Conservation (phyloP, 1,140 invertebrate species). For the Danaus plexippus region DNA sequence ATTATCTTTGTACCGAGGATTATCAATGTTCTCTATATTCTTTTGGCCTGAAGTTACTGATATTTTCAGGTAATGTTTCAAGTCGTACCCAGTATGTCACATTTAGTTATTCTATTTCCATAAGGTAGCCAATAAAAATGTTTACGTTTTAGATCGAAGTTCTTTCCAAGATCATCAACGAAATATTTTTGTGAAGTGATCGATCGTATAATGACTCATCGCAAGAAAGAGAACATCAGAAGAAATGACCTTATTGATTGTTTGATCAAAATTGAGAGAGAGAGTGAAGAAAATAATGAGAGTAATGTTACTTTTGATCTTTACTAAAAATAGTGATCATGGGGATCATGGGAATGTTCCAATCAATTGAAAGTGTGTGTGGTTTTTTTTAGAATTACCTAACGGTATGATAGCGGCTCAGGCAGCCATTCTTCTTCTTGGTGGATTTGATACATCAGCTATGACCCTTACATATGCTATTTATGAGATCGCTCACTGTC, state of each 20-base stretch:
- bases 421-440: constrained; percentile 31
- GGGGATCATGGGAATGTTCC: background rate
- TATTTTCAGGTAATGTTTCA: constrained; percentile 24
- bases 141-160: constrained; percentile 24
- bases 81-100: background rate
- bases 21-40: constrained; percentile 36
- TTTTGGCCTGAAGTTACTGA: constrained; percentile 38
- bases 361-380: too few relatives aligned
- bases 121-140: background rate
- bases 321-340: constrained; percentile 5
- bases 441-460: constrained; percentile 35
- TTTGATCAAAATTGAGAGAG: constrained; percentile 32
- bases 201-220: constrained; percentile 5
- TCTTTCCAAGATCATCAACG: constrained; percentile 27
- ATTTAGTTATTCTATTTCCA: background rate
- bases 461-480: constrained; percentile 19
- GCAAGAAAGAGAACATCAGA: background rate
- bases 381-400: too few relatives aligned
- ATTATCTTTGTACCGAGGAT: constrained; percentile 24
- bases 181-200: constrained; percentile 23
- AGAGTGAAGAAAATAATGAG: constrained; percentile 23
- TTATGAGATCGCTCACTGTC: constrained; percentile 33
- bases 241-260: constrained; percentile 27
- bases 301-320: constrained; percentile 19
- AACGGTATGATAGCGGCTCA: constrained; percentile 23